Conservation (phyloP, 2,797 vertebrate genomes). For the Eospalax fontanierii region DNA sequence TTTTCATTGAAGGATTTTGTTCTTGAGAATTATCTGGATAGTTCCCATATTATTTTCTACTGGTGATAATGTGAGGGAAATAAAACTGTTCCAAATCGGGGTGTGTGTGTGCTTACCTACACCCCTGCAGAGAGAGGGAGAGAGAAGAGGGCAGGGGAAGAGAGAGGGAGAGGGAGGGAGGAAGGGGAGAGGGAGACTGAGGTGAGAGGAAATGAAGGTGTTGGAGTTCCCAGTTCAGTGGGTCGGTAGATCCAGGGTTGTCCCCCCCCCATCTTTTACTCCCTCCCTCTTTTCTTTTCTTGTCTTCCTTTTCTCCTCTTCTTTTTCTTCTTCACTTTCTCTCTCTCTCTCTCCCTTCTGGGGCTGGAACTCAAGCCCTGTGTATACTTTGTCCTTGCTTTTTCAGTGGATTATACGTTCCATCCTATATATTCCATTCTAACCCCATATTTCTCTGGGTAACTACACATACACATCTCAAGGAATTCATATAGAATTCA, state of each 20-base stretch:
- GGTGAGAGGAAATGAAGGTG: not conserved
- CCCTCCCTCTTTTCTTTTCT: fast-evolving
- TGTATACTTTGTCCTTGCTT: not conserved
- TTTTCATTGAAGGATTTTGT: conserved; percentile 47
- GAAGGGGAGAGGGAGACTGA: not conserved
- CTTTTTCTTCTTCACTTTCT: not conserved
- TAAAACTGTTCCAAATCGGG: not conserved
- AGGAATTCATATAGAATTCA: conserved; percentile 9
- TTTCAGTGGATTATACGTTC: not conserved
- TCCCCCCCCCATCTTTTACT: not conserved
- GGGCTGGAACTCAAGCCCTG: not conserved
- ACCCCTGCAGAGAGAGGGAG: not conserved
- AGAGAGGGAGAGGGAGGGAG: not conserved
- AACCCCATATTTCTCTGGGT: not conserved
- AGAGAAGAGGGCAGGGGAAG: not conserved
- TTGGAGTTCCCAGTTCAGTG: not conserved
- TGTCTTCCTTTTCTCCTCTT: too few relatives aligned
- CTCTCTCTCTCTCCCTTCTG: not conserved
- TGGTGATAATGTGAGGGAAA: conserved; percentile 56
- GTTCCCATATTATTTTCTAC: conserved; percentile 7
- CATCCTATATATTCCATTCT: not conserved
- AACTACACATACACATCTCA: not conserved
- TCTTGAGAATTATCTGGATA: conserved; percentile 42
- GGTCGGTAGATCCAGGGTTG: not conserved
- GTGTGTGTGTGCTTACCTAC: too few relatives aligned